Conservation (phyloP, 2,113 vertebrate genomes). For the Pelusios castaneus region DNA sequence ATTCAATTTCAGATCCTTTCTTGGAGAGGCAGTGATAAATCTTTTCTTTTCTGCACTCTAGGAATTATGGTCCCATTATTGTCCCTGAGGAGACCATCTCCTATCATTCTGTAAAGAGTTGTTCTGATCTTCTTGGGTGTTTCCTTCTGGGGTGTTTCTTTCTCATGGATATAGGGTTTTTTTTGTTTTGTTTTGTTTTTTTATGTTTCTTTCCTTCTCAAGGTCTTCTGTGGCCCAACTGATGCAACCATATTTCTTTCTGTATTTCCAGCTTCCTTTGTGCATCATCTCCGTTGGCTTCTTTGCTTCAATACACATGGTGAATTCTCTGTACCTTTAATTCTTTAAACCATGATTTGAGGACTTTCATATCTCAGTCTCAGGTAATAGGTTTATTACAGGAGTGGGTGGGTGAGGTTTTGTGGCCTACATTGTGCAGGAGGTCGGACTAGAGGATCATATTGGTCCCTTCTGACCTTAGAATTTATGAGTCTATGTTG, state of each 20-base stretch:
- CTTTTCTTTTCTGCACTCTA: not conserved
- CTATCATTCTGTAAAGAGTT: not conserved
- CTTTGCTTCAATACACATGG: not conserved
- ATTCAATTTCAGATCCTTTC: not conserved
- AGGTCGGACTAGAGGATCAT: too few species aligned
- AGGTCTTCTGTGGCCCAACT: not conserved
- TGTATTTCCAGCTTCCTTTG: constrained; percentile 38
- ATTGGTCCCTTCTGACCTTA: too few species aligned
- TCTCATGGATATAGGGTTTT: not conserved
- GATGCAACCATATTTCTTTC: not conserved
- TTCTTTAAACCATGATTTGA: too few species aligned
- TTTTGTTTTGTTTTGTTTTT: not conserved
- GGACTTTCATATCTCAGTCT: too few species aligned
- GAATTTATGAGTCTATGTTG: not conserved
- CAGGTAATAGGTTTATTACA: too few species aligned
- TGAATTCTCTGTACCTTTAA: too few species aligned
- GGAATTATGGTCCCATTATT: not conserved
- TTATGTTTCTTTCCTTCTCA: not conserved
- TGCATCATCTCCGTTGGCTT: constrained; percentile 6
- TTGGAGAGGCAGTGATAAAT: not conserved
- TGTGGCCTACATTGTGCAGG: too few species aligned
- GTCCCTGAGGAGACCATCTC: not conserved
- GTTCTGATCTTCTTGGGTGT: not conserved
- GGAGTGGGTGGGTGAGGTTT: too few species aligned
- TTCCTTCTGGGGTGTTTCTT: constrained; percentile 7